Evolutionary conservation across 2,113 vertebrate genomes (phyloP).

Genomic region (Porphyrio hochstetteri): DNA sequence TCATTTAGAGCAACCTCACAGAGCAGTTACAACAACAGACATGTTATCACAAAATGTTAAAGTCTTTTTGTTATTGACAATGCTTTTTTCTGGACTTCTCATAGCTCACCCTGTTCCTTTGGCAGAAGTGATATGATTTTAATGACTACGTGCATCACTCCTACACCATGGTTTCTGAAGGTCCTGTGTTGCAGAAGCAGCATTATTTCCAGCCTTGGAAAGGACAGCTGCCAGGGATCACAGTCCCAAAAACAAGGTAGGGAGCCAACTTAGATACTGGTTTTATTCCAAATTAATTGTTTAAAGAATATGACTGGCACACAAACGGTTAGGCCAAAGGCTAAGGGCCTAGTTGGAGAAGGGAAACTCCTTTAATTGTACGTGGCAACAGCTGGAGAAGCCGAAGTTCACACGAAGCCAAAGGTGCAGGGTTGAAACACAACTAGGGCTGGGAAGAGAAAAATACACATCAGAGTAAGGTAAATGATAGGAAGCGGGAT

Average conservation of each 20-base stretch:
- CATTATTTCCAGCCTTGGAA: background rate
- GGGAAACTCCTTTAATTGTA: background rate
- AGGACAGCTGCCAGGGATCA: background rate
- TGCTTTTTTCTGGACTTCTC: background rate
- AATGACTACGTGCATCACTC: background rate
- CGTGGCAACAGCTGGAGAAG: background rate
- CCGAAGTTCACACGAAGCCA: background rate
- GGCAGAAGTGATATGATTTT: background rate
- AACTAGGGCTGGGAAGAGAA: background rate
- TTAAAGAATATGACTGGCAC: background rate
- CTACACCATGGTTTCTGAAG: background rate
- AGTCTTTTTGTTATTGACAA: background rate
- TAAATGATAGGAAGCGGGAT: background rate
- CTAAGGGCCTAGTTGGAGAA: background rate
- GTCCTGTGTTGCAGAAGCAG: background rate
- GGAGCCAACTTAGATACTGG: background rate
- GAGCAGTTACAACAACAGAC: background rate
- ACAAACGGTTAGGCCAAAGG: background rate
- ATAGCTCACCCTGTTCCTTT: background rate
- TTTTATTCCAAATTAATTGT: background rate
- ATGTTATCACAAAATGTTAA: background rate
- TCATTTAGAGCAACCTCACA: background rate
- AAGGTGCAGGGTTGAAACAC: background rate
- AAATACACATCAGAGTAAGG: background rate
- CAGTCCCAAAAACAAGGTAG: background rate